These are phyloP conservation scores for Sorex fumeus DNA, from an alignment of 2,113 vertebrate species.

Conservation along the genomic window DNA sequence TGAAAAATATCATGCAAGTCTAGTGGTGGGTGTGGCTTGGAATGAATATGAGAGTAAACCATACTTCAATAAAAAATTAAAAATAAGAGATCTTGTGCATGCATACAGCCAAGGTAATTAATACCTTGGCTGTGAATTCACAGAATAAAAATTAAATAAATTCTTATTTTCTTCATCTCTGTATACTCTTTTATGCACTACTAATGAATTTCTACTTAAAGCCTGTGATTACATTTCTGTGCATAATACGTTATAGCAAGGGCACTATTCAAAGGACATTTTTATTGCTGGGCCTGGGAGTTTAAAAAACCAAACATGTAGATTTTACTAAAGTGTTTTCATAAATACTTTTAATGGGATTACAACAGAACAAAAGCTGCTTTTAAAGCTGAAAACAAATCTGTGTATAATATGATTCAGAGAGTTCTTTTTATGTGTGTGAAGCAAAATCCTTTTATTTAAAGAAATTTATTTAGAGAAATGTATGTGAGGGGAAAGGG, in stretches of 20 bases:
- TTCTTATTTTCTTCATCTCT: conserved; percentile 17
- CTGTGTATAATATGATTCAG: background rate
- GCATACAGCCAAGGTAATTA: too few species aligned
- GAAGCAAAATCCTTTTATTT: too few species aligned
- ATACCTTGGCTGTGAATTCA: too few species aligned
- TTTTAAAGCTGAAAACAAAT: conserved; percentile 9
- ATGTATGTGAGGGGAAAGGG: background rate
- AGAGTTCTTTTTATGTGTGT: background rate
- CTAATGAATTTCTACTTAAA: background rate
- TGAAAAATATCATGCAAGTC: too few species aligned
- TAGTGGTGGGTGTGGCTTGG: too few species aligned
- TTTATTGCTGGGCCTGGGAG: background rate
- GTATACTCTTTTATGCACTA: background rate
- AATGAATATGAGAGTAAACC: too few species aligned
- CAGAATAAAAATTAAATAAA: background rate
- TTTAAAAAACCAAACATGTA: background rate
- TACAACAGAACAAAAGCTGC: background rate
- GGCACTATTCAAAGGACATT: background rate
- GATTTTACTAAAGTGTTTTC: background rate
- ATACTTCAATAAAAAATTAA: too few species aligned
- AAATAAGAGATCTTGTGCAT: too few species aligned
- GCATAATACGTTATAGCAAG: too few species aligned
- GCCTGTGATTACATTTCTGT: background rate
- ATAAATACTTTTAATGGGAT: background rate
- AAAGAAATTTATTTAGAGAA: background rate